Percentiles rank a stretch among this genome's conserved stretches.
These are phyloP conservation scores for Euzetes globulus DNA, from an alignment of 2,888 invertebrate genomes.

Conservation along the genomic window DNA sequence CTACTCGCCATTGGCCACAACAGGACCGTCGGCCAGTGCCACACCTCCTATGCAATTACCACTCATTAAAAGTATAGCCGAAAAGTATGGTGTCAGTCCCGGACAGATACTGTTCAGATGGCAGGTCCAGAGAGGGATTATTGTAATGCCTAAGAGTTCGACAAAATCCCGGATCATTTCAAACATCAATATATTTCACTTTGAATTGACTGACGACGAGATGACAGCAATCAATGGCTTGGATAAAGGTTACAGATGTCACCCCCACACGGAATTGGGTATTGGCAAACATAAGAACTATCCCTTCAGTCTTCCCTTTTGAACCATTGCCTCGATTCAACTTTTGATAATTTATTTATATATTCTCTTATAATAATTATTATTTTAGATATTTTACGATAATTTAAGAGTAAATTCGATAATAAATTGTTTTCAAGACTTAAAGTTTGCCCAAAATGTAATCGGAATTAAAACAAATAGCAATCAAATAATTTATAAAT, in stretches of 20 bases:
- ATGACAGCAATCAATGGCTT: slow-evolving; percentile 59
- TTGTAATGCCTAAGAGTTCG: slow-evolving; percentile 78
- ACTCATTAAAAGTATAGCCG: slow-evolving; percentile 56
- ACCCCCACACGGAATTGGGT: background rate
- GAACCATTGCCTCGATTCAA: background rate
- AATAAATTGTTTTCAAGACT: too few relatives aligned
- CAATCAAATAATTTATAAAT: too few relatives aligned
- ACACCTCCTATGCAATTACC: slow-evolving; percentile 59
- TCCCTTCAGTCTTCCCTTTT: background rate
- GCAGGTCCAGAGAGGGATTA: slow-evolving; percentile 60
- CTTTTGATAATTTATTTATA: background rate
- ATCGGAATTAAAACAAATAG: too few relatives aligned
- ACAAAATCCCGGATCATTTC: slow-evolving; percentile 61
- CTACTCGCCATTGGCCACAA: slow-evolving; percentile 40
- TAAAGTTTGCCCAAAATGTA: too few relatives aligned
- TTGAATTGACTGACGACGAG: slow-evolving; percentile 62
- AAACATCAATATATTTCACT: slow-evolving; percentile 67
- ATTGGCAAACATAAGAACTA: slow-evolving; percentile 4
- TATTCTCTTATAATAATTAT: too few relatives aligned
- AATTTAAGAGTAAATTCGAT: too few relatives aligned
- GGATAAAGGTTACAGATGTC: slow-evolving; percentile 54
- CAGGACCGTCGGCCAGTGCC: background rate
- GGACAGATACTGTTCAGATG: slow-evolving; percentile 61
- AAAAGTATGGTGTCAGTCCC: slow-evolving; percentile 59
- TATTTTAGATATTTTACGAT: too few relatives aligned